Base-by-base conservation (phyloP, 2,888 invertebrate species). In the Thecocarcelia acutangulata region DNA sequence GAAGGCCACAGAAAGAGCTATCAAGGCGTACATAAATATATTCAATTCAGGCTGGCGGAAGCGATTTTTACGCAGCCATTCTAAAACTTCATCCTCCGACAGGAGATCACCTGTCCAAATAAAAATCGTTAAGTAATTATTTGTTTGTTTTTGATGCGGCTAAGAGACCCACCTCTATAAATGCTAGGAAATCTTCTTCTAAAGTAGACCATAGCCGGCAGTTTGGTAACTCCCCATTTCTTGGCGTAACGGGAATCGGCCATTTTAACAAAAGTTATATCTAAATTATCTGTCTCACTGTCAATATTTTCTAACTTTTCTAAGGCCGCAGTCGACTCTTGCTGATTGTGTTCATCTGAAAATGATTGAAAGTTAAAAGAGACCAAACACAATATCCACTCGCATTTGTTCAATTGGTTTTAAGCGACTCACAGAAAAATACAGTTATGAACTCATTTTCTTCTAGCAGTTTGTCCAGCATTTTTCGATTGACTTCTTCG, bases 381-480 rank as follows among this genome's bases (percentile, higher is more conserved):
- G n/a, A n/a, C n/a, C n/a, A 5, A n/a, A n/a, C 1, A n/a, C 1
- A 1, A 44, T 44, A n/a, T 46, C 6, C 6, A 8, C 17, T 9
- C 6, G n/a, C 15, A 2, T 6, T 66, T 59, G 12, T 0, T 19
- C 2, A 11, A 3, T 50, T 46, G 1, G 12, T 42, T 11, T 17
- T 37, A 3, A 15, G 17, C 48, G 24, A 93, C 96, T 94, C 93
- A 98, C 98, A 98, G 91, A 98, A 98, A 90, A 96, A 98, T 69
- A 98, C 97, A 6, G 97, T 96, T 63, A 98, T 92, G 88, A 97
- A 98, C 91, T 98, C 98, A 87, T 97, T 97, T 90, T 98, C 98
- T 85, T 97, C 97, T 68, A 98, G 91, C 19, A 98, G 92, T 91
- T 98, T 98, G 88, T 98, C 97, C 87, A 98, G 92, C 97, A 98